Evolutionary conservation across 2,888 invertebrate genomes (phyloP).

Genomic region (Melanchra persicariae): DNA sequence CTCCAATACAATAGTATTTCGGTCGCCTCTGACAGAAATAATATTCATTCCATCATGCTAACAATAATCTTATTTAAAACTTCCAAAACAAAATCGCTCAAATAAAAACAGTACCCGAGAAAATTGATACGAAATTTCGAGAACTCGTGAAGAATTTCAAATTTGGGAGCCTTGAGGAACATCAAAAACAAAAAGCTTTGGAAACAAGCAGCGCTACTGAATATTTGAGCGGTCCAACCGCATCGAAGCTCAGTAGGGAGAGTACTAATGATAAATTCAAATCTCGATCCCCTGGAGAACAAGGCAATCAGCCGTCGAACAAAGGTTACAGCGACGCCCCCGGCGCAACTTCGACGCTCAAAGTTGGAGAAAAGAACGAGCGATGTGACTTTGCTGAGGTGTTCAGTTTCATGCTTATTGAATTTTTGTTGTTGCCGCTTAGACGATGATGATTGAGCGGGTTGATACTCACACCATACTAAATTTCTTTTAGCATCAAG

Average conservation of each 20-base stretch:
- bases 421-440: constrained; percentile 51
- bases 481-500: background rate
- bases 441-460: constrained; percentile 11
- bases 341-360: constrained; percentile 72
- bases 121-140: constrained; percentile 62
- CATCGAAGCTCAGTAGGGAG: constrained; percentile 76
- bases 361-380: constrained; percentile 73
- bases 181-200: constrained; percentile 76
- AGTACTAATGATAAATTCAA: constrained; percentile 89
- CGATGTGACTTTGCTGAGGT: constrained; percentile 68
- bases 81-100: constrained; percentile 51
- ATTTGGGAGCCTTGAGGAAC: constrained; percentile 62
- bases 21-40: constrained; percentile 1
- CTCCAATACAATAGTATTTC: constrained; percentile 10
- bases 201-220: constrained; percentile 79
- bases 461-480: constrained; percentile 1
- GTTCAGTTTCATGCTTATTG: constrained; percentile 63
- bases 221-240: constrained; percentile 82
- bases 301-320: constrained; percentile 87
- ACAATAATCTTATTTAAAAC: constrained; percentile 58
- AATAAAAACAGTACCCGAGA: constrained; percentile 56
- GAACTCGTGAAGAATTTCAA: constrained; percentile 64
- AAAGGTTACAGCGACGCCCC: constrained; percentile 80
- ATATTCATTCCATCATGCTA: constrained; percentile 22
- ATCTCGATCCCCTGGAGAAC: constrained; percentile 83